These are phyloP conservation scores for Polyommatus icarus DNA, from an alignment of 2,888 invertebrate species.

Conservation along the genomic window DNA sequence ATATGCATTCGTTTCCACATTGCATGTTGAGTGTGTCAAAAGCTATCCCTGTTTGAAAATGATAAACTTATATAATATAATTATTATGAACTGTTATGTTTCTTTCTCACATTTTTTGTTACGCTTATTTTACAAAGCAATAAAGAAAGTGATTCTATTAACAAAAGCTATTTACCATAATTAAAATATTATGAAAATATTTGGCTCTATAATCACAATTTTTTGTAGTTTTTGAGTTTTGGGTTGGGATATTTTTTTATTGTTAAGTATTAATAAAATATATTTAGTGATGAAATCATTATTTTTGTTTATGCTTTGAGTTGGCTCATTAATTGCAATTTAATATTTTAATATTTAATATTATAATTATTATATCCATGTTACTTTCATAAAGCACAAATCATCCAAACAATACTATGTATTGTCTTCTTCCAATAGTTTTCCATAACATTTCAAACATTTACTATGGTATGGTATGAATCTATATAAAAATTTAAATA, in stretches of 20 bases:
- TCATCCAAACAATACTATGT: constrained; percentile 40
- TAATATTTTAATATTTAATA: constrained; percentile 26
- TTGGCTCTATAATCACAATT: constrained; percentile 1
- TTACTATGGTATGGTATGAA: constrained; percentile 32
- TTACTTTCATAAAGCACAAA: constrained; percentile 32
- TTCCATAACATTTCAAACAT: constrained; percentile 49
- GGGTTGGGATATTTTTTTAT: background rate
- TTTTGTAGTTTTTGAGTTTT: constrained; percentile 9
- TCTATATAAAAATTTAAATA: constrained; percentile 21
- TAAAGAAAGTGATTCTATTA: constrained; percentile 14
- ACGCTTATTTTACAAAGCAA: constrained; percentile 3
- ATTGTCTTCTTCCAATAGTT: constrained; percentile 61
- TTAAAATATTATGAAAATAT: background rate
- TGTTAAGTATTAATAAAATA: background rate
- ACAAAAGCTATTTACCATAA: background rate
- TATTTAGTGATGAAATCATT: background rate
- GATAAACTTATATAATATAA: constrained; percentile 34
- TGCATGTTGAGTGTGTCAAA: constrained; percentile 62
- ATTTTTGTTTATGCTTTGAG: background rate
- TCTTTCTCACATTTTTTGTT: constrained; percentile 31
- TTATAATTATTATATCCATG: background rate
- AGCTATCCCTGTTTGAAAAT: constrained; percentile 43
- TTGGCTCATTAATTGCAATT: constrained; percentile 3
- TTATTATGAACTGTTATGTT: constrained; percentile 49
- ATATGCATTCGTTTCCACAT: constrained; percentile 66